Evolutionary conservation across 2,888 invertebrate genomes (phyloP), one percentile per base, ranked within the genome.

Genomic region (Galeopsomyia nigrocyanea): DNA sequence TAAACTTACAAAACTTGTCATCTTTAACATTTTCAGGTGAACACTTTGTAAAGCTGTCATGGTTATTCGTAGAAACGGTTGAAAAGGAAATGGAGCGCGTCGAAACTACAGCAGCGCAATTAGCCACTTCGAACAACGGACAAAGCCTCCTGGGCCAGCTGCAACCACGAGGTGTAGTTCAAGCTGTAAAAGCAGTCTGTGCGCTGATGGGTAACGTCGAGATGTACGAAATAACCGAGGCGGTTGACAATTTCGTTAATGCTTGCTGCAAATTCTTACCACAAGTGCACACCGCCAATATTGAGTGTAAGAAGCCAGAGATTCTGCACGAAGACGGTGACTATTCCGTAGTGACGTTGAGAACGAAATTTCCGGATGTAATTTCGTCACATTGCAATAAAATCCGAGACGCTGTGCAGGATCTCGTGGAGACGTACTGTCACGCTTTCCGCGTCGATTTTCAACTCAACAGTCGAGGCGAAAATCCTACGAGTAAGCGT

Each of bases 121-220:
- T 86, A 73, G 85, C 83, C 46, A 86, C 83, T 5, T 78, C 82
- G 31, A 84, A 81, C 79, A 83, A 86, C 69, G 82, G 84, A 63
- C 80, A 85, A 47, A 82, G 82, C 77, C 80, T 86, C 47, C 77
- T 86, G 68, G 85, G 86, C 49, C 84, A 87, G 49, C 78, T 92
- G 19, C 91, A 92, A 80, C 90, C 92, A 26, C 90, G 90, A n/a
- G 90, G 93, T 5, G 93, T 97, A 58, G 91, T 93, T 57, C 97
- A 98, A 85, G 94, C 96, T 0, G 95, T 97, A 0, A 98, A 98
- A 87, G 96, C 96, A 0, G 93, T 98, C 50, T 96, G 97, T 82
- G 93, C 96, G 39, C 87, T 96, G 19, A 92, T 98, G 78, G 96
- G 95, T 19, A 93, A 93, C 67, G 92, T 98, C 0, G 97, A 98